Evolutionary conservation across 2,888 invertebrate species (phyloP).

Genomic region (Lacanobia oleracea): DNA sequence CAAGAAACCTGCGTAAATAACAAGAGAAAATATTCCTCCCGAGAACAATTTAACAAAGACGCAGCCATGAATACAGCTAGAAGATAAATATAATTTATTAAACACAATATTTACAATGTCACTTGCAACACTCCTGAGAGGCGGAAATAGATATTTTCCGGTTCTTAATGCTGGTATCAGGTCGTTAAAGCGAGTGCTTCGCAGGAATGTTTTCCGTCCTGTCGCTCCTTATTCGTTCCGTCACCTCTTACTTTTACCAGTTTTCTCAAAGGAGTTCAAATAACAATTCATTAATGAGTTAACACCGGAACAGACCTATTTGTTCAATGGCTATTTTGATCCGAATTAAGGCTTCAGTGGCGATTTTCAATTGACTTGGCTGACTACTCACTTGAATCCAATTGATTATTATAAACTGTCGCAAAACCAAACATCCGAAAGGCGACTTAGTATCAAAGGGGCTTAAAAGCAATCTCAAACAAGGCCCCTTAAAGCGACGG

Average conservation of each 20-base stretch:
- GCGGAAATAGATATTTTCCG: slow-evolving; percentile 68
- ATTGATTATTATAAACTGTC: slow-evolving; percentile 19
- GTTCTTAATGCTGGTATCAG: slow-evolving; percentile 60
- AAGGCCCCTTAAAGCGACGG: slow-evolving; percentile 27
- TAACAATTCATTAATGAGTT: slow-evolving; percentile 31
- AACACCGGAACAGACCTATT: slow-evolving; percentile 4
- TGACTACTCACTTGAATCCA: not conserved
- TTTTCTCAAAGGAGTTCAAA: slow-evolving; percentile 28
- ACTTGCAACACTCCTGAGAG: slow-evolving; percentile 51
- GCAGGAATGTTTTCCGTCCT: slow-evolving; percentile 65
- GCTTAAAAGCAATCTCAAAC: slow-evolving; percentile 33
- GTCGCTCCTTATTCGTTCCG: slow-evolving; percentile 60
- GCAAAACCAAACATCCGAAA: slow-evolving; percentile 21
- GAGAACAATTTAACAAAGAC: slow-evolving; percentile 40
- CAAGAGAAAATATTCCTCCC: slow-evolving; percentile 28
- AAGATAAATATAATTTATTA: slow-evolving; percentile 59
- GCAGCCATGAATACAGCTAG: slow-evolving; percentile 29
- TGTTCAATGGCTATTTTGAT: slow-evolving; percentile 11
- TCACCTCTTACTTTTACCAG: slow-evolving; percentile 47
- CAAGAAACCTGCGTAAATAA: slow-evolving; percentile 22
- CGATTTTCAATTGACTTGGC: slow-evolving; percentile 19
- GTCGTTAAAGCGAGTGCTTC: slow-evolving; percentile 56
- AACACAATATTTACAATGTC: slow-evolving; percentile 65
- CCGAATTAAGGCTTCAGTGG: not conserved
- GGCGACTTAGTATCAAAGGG: slow-evolving; percentile 5